Conservation (phyloP, 2,113 vertebrate genomes). For the Myanophis thanlyinensis region DNA sequence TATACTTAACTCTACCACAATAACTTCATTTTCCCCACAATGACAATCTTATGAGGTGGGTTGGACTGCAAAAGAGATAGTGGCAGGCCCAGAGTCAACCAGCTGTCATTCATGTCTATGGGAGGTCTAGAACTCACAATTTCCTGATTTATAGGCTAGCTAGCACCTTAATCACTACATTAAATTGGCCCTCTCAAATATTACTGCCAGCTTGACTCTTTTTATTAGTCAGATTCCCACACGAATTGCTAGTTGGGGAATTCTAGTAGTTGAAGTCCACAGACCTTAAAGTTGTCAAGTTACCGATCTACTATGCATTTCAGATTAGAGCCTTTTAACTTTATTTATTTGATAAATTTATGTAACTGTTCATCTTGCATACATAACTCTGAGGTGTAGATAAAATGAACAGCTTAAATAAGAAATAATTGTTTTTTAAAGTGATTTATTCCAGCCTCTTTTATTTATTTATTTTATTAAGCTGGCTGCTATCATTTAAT, state of each 20-base stretch:
- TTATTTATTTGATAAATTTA: not conserved
- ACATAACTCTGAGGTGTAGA: not conserved
- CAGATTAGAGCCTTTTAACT: not conserved
- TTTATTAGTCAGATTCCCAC: not conserved
- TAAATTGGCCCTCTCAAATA: not conserved
- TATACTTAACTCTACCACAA: not conserved
- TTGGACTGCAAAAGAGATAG: not conserved
- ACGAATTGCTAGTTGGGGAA: not conserved
- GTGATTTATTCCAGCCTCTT: not conserved
- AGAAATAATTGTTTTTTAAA: not conserved
- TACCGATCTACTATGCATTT: not conserved
- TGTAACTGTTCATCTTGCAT: not conserved
- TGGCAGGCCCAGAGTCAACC: not conserved
- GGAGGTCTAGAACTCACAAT: too few relatives aligned
- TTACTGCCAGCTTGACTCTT: not conserved
- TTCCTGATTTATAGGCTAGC: not conserved
- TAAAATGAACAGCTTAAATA: not conserved
- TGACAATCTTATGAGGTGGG: not conserved
- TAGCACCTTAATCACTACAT: not conserved
- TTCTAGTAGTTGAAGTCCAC: not conserved
- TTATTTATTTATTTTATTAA: not conserved
- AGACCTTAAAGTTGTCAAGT: not conserved
- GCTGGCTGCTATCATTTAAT: not conserved
- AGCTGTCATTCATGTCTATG: too few relatives aligned
- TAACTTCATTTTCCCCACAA: not conserved